Conservation (phyloP, 1,140 invertebrate species). For the Heliconius eleuchia region DNA sequence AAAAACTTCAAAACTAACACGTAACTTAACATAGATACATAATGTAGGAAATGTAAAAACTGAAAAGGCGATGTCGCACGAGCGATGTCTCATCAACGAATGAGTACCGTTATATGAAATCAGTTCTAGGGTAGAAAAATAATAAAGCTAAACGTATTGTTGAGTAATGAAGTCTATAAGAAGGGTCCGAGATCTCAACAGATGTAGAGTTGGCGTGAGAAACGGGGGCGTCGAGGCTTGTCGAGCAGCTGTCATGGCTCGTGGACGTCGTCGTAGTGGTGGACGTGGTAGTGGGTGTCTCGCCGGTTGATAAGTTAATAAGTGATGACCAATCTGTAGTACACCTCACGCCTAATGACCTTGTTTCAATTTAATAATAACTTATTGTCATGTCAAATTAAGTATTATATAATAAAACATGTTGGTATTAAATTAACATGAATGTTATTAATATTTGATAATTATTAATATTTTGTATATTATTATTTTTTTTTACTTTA, state of each 20-base stretch:
- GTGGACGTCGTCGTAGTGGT: neutral
- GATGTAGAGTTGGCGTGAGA: slow-evolving; percentile 59
- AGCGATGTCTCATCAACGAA: slow-evolving; percentile 51
- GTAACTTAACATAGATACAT: neutral
- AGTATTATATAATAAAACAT: neutral
- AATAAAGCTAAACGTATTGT: slow-evolving; percentile 57
- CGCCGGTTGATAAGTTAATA: slow-evolving; percentile 37
- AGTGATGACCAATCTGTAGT: slow-evolving; percentile 33
- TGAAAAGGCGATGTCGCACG: slow-evolving; percentile 43
- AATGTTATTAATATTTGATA: too few relatives aligned
- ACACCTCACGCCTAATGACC: slow-evolving; percentile 32
- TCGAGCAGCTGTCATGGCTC: slow-evolving; percentile 51
- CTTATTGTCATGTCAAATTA: neutral
- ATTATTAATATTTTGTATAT: neutral
- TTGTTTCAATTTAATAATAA: slow-evolving; percentile 26
- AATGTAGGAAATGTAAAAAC: slow-evolving; percentile 13
- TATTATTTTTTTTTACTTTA: neutral
- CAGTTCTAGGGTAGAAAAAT: slow-evolving; percentile 59
- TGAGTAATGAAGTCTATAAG: slow-evolving; percentile 57
- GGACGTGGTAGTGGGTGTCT: slow-evolving; percentile 36
- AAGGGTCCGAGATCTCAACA: slow-evolving; percentile 54
- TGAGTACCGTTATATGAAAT: slow-evolving; percentile 64
- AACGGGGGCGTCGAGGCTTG: slow-evolving; percentile 51
- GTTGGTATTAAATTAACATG: too few relatives aligned
- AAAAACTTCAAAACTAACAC: slow-evolving; percentile 18